Conservation (phyloP, 2,113 vertebrate genomes). For the Phaethornis superciliosus region DNA sequence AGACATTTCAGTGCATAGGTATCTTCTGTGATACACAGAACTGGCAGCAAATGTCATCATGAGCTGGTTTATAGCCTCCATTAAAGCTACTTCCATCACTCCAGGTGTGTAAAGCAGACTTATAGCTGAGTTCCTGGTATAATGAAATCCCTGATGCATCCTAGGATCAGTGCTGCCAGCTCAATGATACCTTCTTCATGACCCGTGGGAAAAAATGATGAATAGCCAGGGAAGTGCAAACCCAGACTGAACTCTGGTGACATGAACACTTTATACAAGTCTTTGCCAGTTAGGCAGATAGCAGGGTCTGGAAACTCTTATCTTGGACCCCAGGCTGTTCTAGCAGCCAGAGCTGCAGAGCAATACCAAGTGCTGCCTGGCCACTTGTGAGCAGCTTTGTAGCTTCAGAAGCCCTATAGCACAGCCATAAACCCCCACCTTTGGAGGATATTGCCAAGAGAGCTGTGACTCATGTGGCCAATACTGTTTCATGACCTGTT, state of each 20-base stretch:
- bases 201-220: constrained; percentile 41
- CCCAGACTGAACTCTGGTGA: background rate
- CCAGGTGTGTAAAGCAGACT: constrained; percentile 55
- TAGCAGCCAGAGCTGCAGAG: background rate
- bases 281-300: background rate
- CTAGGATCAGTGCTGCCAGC: constrained; percentile 10
- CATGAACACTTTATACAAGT: background rate
- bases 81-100: constrained; percentile 55
- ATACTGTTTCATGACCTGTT: background rate
- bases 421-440: rapidly evolving
- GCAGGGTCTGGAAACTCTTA: background rate
- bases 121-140: constrained; percentile 1
- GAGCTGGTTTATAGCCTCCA: constrained; percentile 47
- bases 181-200: constrained; percentile 30
- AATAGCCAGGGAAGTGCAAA: constrained; percentile 24
- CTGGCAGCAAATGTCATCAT: constrained; percentile 50
- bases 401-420: background rate
- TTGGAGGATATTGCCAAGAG: background rate
- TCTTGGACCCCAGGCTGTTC: background rate
- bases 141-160: constrained; percentile 19
- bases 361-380: background rate
- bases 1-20: background rate
- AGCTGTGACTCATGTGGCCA: background rate
- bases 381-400: background rate
- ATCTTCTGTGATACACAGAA: constrained; percentile 3